Conservation (phyloP, 2,888 invertebrate genomes). For the Orchesella flavescens region DNA sequence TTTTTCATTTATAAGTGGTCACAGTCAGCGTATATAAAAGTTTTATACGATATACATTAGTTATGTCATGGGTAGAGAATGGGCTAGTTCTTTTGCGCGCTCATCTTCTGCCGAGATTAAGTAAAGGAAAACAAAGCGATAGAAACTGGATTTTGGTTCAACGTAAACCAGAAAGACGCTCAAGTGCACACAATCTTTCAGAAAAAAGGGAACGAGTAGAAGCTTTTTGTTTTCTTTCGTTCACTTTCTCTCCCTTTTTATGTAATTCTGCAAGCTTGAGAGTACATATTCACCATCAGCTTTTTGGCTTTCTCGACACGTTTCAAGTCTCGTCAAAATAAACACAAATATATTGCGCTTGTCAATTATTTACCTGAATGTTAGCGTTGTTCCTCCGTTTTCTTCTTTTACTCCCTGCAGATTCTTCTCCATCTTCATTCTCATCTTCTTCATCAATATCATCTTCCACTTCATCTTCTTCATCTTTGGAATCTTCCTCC, state of each 20-base stretch:
- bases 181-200: background rate
- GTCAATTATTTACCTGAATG: conserved; percentile 66
- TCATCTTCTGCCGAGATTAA: background rate
- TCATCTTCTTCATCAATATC: conserved; percentile 70
- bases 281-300: background rate
- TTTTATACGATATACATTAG: too few relatives aligned
- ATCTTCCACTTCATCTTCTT: conserved; percentile 71
- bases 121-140: background rate
- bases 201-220: background rate
- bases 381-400: conserved; percentile 71
- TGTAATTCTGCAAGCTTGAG: background rate
- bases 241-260: background rate
- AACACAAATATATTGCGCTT: background rate
- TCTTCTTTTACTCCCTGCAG: conserved; percentile 65
- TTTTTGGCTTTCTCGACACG: conserved; percentile 14
- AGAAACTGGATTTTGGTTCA: background rate
- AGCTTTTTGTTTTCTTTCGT: background rate
- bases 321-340: conserved; percentile 2
- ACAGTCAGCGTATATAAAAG: background rate
- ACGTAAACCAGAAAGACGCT: background rate
- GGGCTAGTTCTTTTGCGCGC: background rate
- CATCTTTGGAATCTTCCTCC: conserved; percentile 74
- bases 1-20: background rate
- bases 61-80: too few relatives aligned
- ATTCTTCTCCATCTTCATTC: conserved; percentile 61